These are phyloP conservation scores for Pheosia tremula DNA, from an alignment of 2,888 invertebrate genomes.

Conservation along the genomic window DNA sequence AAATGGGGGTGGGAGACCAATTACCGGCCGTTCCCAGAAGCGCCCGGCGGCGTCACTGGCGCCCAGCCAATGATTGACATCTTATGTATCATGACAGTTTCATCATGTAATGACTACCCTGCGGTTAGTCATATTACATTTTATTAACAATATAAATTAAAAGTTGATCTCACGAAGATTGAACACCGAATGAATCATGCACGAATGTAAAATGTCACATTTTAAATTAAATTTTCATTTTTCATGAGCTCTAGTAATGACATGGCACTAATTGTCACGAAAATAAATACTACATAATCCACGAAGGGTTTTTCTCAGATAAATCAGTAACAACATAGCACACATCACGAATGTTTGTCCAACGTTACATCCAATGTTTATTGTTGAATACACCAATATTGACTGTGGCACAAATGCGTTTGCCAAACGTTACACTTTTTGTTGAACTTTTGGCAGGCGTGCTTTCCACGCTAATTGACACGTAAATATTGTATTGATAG, in stretches of 20 bases:
- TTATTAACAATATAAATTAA: neutral
- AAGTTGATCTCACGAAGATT: neutral
- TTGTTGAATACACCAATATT: constrained; percentile 37
- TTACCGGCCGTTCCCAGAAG: constrained; percentile 47
- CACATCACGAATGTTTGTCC: constrained; percentile 20
- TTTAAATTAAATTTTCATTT: too few species aligned
- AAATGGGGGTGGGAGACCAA: constrained; percentile 29
- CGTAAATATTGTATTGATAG: constrained; percentile 49
- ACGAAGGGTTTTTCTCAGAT: neutral
- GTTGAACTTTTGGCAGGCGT: constrained; percentile 46
- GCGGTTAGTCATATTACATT: constrained; percentile 27
- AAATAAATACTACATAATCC: neutral
- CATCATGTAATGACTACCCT: constrained; percentile 19
- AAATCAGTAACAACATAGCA: neutral
- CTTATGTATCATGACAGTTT: constrained; percentile 34
- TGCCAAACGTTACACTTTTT: constrained; percentile 42
- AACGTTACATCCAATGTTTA: constrained; percentile 24
- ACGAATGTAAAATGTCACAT: neutral
- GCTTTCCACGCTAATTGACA: constrained; percentile 51
- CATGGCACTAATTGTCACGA: too few species aligned
- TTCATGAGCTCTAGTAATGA: too few species aligned
- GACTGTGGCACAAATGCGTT: constrained; percentile 25
- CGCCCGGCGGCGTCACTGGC: constrained; percentile 54
- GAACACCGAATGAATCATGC: neutral
- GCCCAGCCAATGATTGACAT: constrained; percentile 50